A percentile compares a stretch with the other conserved stretches of the same genome.
phyloP scores from a whole-genome alignment of 1,140 invertebrate genomes.

The Geopemphigus sp. region DNA sequence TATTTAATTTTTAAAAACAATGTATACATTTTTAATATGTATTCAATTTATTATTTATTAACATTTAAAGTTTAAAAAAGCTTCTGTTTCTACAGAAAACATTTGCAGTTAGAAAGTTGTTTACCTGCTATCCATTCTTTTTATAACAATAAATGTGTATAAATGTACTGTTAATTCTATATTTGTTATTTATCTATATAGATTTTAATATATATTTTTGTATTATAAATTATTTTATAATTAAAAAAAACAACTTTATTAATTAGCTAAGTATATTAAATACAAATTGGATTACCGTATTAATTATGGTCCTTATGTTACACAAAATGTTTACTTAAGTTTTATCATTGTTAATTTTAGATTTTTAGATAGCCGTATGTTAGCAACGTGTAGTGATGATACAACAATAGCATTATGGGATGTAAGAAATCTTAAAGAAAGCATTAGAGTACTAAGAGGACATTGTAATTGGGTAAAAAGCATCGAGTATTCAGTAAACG shows the following conservation, averaged over 20 bases:
- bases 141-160: no score
- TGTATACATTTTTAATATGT: no score
- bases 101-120: no score
- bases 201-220: no score
- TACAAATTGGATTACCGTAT: background rate
- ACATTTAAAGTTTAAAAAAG: no score
- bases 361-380: conserved; percentile 82
- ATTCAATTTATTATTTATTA: no score
- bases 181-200: no score
- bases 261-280: background rate
- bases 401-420: conserved; percentile 90
- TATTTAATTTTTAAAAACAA: no score
- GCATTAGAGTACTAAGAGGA: conserved; percentile 74
- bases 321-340: background rate
- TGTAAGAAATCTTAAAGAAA: conserved; percentile 75
- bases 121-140: no score
- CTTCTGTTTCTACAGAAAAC: no score
- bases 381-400: conserved; percentile 92
- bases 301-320: background rate
- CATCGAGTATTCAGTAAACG: conserved; percentile 86
- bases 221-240: no score
- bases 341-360: conserved; percentile 57
- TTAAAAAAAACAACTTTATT: background rate
- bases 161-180: no score
- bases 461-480: conserved; percentile 97